Evolutionary conservation across 2,888 invertebrate genomes (phyloP), one percentile per base, ranked within the genome.

Genomic region (Sceliomorpha sp.): DNA sequence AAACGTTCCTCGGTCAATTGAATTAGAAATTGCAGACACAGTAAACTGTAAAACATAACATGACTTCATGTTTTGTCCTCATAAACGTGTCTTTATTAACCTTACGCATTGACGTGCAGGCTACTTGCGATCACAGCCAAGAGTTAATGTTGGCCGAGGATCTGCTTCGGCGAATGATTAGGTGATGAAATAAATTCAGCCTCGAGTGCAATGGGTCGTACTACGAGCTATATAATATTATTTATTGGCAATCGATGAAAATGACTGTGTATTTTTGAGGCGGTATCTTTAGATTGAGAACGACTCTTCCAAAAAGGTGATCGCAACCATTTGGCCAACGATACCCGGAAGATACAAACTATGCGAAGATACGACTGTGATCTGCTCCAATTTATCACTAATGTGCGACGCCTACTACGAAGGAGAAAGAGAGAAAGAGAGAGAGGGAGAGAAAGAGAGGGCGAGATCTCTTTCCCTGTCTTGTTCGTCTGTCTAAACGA

Each of bases 371-470:
- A 79, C 81, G 78, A 78, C 80, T 74, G 76, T 75, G 85, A 87
- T 87, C 79, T 75, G 78, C 74, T 76, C 77, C 75, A 84, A 87
- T 87, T 86, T 83, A 84, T 85, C 82, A 82, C 81, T 73, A 79
- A 83, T 80, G 79, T 80, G 74, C 68, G 73, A 77, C 79, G 79
- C 78, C 78, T 79, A 80, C 78, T 62, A 66, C 45, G 71, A 58
- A 63, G 36, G 53, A 68, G 66, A 42, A 63, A 68, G 66, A 62
- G 53, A 64, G 70, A 60, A 45, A 58, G 66, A 63, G 27, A 44
- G 32, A 53, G 24, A 48, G 26, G 47, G 48, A 40, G 27, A 39
- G 51, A 37, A 37, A 63, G 31, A 20, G 51, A 24, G 45, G 58
- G 70, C 72, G 75, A 67, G 58, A 76, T 55, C 48, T 58, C 62